Evolutionary conservation across 2,113 vertebrate genomes (phyloP), one percentile per base, ranked within the genome.

Genomic region (Takifugu flavidus): DNA sequence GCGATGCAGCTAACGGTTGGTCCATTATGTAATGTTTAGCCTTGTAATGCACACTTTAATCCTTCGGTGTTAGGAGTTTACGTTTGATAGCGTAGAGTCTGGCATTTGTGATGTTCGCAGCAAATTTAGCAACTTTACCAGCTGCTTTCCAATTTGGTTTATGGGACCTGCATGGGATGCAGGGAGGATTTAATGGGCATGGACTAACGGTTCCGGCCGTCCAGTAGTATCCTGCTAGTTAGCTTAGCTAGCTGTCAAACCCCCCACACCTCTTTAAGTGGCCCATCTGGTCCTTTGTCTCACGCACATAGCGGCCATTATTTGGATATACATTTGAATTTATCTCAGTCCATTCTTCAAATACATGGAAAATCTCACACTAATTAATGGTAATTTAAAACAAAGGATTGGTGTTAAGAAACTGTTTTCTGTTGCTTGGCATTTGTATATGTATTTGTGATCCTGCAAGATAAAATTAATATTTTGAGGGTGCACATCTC

Each of bases 241-340:
- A 42, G 43, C 27, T 47, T 60, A 56, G 15, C 56, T 68, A 50
- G 13, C 50, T 67, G 65, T 68, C 56, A 60, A 8, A n/a, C 49
- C 70, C 49, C 56, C 29, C 58, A 20, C 55, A 6, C 56, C 42
- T 27, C 39, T n/a, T 42, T 39, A 31, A 25, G 52, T 10, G 68
- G 57, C 46, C 75, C 79, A 74, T 82, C 74, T 82, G 78, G 65
- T 61, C 69, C 79, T 87, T 86, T 87, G 83, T 86, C 71, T 75
- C 49, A 4, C 3, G 26, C 1, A 25, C 14, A 25, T 39, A 10
- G 34, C 34, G 34, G 34, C 34, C 7, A 39, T 39, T 11, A 20
- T 39, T 11, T 39, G 0, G 7, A 39, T 39, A 39, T 39, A 39
- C 34, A 10, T 39, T 39, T 39, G 34, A 39, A 10, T 39, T 39